phyloP scores from a whole-genome alignment of 1,140 invertebrate genomes.

The Pygmarrhopalites habei region DNA sequence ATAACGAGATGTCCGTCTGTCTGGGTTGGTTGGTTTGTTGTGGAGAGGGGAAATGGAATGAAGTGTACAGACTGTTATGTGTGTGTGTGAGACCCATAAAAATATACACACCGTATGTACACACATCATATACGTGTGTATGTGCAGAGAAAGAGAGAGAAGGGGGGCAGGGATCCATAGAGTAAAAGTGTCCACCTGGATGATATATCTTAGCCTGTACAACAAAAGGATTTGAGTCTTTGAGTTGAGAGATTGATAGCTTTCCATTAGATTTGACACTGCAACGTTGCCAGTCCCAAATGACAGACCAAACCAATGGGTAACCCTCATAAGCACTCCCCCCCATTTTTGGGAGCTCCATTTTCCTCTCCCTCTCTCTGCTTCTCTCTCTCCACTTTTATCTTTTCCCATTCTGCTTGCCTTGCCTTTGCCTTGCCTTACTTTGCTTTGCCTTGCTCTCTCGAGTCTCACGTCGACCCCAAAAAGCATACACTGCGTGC shows the following conservation, averaged over 20 bases:
- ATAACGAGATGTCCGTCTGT: slow-evolving; percentile 6
- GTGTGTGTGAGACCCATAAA: slow-evolving; percentile 15
- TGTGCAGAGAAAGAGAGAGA: too few species aligned
- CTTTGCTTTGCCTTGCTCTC: too few species aligned
- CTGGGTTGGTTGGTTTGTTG: too few species aligned
- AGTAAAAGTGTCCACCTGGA: slow-evolving; percentile 37
- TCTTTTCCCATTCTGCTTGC: too few species aligned
- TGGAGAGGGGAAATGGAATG: slow-evolving; percentile 2
- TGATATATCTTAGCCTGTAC: slow-evolving; percentile 36
- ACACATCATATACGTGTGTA: not conserved
- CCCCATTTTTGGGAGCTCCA: not conserved
- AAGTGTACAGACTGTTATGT: too few species aligned
- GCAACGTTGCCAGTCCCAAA: slow-evolving; percentile 11
- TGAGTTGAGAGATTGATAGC: slow-evolving; percentile 38
- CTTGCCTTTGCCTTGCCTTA: too few species aligned
- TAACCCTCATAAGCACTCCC: not conserved
- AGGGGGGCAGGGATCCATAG: not conserved
- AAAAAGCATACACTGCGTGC: too few species aligned
- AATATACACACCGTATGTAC: too few species aligned
- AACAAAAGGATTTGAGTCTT: slow-evolving; percentile 30
- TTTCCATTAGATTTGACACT: slow-evolving; percentile 38
- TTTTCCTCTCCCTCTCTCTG: too few species aligned
- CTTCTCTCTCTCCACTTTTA: too few species aligned
- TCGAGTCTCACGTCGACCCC: too few species aligned
- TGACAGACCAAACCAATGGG: slow-evolving; percentile 2